Evolutionary conservation across 2,113 vertebrate species (phyloP).

Genomic region (Rattus norvegicus): GRCr8 NC_086039.1:37098001-37098500

Average conservation of each 20-base stretch:
- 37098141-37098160: neutral
- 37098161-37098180: neutral
- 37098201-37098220: neutral
- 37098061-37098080: neutral
- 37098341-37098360: neutral
- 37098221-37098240: neutral
- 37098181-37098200: neutral
- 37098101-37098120: neutral
- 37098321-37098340: neutral
- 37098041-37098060: neutral
- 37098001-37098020: constrained; percentile 14
- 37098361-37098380: neutral
- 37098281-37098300: neutral
- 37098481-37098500: neutral
- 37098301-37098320: neutral
- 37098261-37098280: neutral
- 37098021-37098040: neutral
- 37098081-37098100: neutral
- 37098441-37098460: neutral
- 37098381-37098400: neutral
- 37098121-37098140: neutral
- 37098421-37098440: neutral
- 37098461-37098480: neutral
- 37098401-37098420: neutral
- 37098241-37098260: neutral